Evolutionary conservation across 1,140 invertebrate species (phyloP).

Genomic region (Cyrtorhinus lividipennis): DNA sequence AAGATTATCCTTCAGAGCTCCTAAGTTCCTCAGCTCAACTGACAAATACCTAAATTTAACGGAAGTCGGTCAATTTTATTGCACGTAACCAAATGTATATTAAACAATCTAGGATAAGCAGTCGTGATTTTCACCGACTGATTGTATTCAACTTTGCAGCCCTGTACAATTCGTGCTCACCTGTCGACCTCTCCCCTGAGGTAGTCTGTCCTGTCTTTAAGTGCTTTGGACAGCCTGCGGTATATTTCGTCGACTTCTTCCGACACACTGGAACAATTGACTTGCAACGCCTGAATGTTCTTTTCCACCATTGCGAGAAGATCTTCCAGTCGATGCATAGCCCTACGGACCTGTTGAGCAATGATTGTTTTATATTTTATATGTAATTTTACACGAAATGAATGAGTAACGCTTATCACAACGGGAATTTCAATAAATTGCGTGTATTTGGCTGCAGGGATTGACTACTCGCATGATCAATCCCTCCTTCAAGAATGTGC

Average conservation of each 20-base stretch:
- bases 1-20: conserved; percentile 78
- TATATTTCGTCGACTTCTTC: conserved; percentile 88
- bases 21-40: conserved; percentile 59
- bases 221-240: conserved; percentile 69
- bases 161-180: too few species aligned
- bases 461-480: too few species aligned
- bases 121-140: too few species aligned
- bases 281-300: conserved; percentile 66
- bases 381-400: too few species aligned
- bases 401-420: too few species aligned
- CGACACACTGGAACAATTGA: conserved; percentile 67
- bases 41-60: conserved; percentile 24
- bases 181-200: conserved; percentile 77
- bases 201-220: conserved; percentile 81
- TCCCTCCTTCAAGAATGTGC: too few species aligned
- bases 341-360: conserved; percentile 48
- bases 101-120: too few species aligned
- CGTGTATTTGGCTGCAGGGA: too few species aligned
- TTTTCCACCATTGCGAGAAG: conserved; percentile 68
- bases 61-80: too few species aligned
- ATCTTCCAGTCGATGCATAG: conserved; percentile 72
- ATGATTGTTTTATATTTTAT: background rate
- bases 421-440: too few species aligned
- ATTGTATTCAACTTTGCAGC: too few species aligned
- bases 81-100: too few species aligned